Conservation (phyloP, 2,888 invertebrate species). For the Theretra japonica region DNA sequence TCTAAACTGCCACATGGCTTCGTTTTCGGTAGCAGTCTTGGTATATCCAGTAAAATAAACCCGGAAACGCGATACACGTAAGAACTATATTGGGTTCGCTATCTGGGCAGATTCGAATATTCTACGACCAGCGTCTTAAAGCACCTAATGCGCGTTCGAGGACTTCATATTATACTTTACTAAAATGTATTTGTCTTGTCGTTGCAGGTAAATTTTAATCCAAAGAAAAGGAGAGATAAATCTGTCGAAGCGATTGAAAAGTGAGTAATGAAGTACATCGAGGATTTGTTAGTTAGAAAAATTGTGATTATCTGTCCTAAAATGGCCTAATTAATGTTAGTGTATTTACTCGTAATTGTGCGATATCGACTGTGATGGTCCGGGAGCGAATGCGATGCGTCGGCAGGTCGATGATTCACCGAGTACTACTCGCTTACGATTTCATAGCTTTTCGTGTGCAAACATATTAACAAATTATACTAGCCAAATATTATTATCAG, state of each 20-base stretch:
- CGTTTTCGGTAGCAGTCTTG: no score
- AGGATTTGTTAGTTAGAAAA: constrained; percentile 70
- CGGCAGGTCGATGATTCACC: constrained; percentile 47
- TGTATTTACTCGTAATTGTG: constrained; percentile 77
- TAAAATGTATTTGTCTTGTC: constrained; percentile 29
- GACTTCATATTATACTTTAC: neutral
- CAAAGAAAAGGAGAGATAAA: constrained; percentile 71
- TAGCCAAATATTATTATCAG: constrained; percentile 74
- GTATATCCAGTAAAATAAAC: no score
- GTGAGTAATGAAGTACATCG: constrained; percentile 61
- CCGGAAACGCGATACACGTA: no score
- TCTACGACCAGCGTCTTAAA: no score
- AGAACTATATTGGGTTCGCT: no score
- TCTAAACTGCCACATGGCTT: no score
- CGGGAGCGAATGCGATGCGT: constrained; percentile 59
- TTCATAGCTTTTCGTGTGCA: constrained; percentile 67
- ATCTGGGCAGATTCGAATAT: no score
- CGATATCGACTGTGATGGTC: constrained; percentile 77
- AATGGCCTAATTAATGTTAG: constrained; percentile 84
- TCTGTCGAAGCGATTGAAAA: constrained; percentile 54
- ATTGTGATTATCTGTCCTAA: constrained; percentile 83
- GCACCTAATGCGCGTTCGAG: no score
- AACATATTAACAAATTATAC: constrained; percentile 50
- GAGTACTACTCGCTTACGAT: constrained; percentile 59
- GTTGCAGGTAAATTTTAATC: constrained; percentile 62